Base-by-base conservation (phyloP, 2,888 invertebrate species). In the Netelia inedita region DNA sequence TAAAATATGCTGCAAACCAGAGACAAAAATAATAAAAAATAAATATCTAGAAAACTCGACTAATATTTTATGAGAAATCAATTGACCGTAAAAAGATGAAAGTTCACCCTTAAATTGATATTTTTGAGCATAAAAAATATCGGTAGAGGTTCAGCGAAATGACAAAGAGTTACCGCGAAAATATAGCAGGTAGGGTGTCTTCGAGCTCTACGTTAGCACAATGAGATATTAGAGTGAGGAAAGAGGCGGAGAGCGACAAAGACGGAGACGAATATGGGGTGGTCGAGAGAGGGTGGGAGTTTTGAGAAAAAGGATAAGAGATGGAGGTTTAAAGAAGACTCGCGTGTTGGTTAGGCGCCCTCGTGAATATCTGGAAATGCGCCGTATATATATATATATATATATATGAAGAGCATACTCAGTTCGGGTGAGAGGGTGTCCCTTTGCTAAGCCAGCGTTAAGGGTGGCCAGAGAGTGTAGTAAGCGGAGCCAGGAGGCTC, bases 381-480 rank as follows among this genome's bases (percentile, higher is more conserved):
- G 50, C 28, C 21, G 8, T 43, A 61, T 72, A 21, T n/a, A n/a
- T n/a, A 57, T 43, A 16, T 53, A 23, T 55, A 43, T 55, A 55
- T 55, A 14, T 59, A 59, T 35, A 69, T 61, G 28, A 10, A 14
- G 21, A 23, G 5, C 35, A 59, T 57, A 55, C 46, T 66, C 28
- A 10, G 50, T 35, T 82, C 86, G 82, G 87, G 88, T 87, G 86
- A 83, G 86, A 88, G 89, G 90, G 90, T 89, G 91, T 91, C 91
- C 90, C 90, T 79, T 89, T 89, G 89, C 92, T 91, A 92, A 92
- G 92, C 92, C 91, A 90, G 90, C 91, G 90, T 92, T 91, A 92
- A 92, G 92, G 92, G 92, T 91, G 88, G 90, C 90, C 88, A 86
- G 89, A 83, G 66, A 75, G 83, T 79, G 84, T 79, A 87, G 85